Conservation (phyloP, 2,888 invertebrate genomes). For the Lasioglossum malachurum region DNA sequence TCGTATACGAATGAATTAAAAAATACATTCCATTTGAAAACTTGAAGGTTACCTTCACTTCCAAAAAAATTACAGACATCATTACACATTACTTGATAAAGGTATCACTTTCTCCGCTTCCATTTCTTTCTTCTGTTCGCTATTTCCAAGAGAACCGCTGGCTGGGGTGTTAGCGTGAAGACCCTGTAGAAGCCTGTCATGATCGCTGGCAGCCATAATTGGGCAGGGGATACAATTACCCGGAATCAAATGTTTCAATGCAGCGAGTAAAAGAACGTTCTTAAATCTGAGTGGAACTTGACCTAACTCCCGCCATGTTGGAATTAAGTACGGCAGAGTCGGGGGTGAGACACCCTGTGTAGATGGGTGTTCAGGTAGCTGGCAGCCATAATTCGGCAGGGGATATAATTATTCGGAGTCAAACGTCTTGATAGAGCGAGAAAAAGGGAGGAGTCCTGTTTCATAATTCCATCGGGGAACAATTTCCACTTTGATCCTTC, state of each 20-base stretch:
- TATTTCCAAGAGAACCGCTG: no score
- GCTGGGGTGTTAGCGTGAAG: no score
- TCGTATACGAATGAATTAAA: no score
- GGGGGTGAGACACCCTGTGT: background rate
- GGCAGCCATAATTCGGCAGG: background rate
- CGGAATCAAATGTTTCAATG: background rate
- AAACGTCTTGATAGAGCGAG: conserved; percentile 10
- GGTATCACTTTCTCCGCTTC: no score
- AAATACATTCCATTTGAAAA: no score
- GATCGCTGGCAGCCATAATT: background rate
- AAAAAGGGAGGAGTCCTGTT: background rate
- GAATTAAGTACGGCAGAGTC: background rate
- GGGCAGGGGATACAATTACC: background rate
- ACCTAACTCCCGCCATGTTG: background rate
- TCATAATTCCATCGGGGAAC: conserved; percentile 57
- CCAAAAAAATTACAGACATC: no score
- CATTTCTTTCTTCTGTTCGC: no score
- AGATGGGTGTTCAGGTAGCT: background rate
- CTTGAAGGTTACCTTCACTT: no score
- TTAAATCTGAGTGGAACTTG: background rate
- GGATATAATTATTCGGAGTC: conserved; percentile 10
- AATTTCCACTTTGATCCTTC: conserved; percentile 61
- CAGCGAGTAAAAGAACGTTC: background rate
- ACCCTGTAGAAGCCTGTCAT: background rate
- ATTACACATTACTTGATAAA: no score